phyloP scores from a whole-genome alignment of 2,797 vertebrate genomes.

The Spatula versicolor region DNA sequence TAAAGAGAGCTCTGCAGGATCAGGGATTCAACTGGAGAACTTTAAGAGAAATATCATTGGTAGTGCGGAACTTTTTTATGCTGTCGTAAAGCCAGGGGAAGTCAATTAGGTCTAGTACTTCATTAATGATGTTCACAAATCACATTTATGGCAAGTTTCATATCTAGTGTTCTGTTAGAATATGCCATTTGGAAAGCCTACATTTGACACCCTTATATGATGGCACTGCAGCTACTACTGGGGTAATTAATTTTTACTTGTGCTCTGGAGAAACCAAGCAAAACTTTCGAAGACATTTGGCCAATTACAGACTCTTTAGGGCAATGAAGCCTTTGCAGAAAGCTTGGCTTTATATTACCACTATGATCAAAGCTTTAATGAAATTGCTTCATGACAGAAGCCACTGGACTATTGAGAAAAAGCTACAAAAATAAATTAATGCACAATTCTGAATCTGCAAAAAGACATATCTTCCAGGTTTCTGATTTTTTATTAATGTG shows the following conservation, averaged over 20 bases:
- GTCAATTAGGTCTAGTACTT: slow-evolving; percentile 81
- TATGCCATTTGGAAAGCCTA: slow-evolving; percentile 73
- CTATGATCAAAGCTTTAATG: slow-evolving; percentile 73
- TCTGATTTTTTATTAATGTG: slow-evolving; percentile 78
- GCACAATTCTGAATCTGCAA: slow-evolving; percentile 59
- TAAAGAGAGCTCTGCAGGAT: slow-evolving; percentile 36
- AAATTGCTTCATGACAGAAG: slow-evolving; percentile 72
- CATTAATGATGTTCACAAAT: slow-evolving; percentile 83
- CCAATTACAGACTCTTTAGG: slow-evolving; percentile 78
- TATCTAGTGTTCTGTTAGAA: slow-evolving; percentile 66
- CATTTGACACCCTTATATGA: slow-evolving; percentile 74
- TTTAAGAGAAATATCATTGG: slow-evolving; percentile 68
- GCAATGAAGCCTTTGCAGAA: slow-evolving; percentile 71
- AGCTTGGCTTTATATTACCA: slow-evolving; percentile 68
- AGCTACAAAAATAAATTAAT: slow-evolving; percentile 76
- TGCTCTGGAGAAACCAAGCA: slow-evolving; percentile 77
- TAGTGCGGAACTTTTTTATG: slow-evolving; percentile 72
- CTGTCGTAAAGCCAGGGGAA: slow-evolving; percentile 78
- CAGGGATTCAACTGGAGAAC: slow-evolving; percentile 51
- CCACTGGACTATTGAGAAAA: slow-evolving; percentile 73
- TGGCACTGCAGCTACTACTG: slow-evolving; percentile 62
- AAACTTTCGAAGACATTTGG: slow-evolving; percentile 75
- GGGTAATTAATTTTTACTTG: slow-evolving; percentile 83
- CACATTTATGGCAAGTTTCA: slow-evolving; percentile 77
- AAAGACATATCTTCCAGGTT: slow-evolving; percentile 67